Evolutionary conservation across 2,888 invertebrate genomes (phyloP), one percentile per base, ranked within the genome.

Genomic region (Masnerella sp.): DNA sequence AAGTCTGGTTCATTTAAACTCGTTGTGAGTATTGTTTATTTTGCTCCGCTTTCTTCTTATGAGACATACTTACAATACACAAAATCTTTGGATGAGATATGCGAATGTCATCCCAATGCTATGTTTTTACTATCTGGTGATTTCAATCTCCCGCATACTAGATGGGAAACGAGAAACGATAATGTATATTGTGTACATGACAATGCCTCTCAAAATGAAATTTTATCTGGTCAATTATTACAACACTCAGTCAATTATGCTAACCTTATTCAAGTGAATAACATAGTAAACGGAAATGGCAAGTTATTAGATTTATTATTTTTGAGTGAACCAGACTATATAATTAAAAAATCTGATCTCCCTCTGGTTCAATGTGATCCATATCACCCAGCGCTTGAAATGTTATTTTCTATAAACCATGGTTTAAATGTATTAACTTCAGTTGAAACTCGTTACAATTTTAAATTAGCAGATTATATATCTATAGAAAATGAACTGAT

Each of bases 301-400:
- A 28, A 11, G 9, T 30, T 17, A 14, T n/a, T 47, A 9, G 47
- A 47, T 22, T 47, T 47, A 11, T 5, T 47, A 4, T 30, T 47
- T 30, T 2, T 11, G 2, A 4, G 9, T 9, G 17, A 47, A 15
- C 1, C 17, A 9, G 15, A 47, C 9, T 47, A 30, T 47, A 17
- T 9, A 1, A 17, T 20, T 8, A 5, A 1, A n/a, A 15, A 15
- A 30, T 28, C 30, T 12, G 11, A 4, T 22, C 11, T 3, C 5
- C 12, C 43, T 1, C 2, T 43, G 15, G 11, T 43, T 17, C 25
- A 22, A 1, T 11, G 2, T 17, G 43, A 43, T 14, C 2, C 4
- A 5, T 14, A 43, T 25, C 43, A 43, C 11, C 43, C 43, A 2
- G 25, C 43, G n/a, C n/a, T 43, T 2, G 43, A 43, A 36, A 2